Evolutionary conservation across 2,797 vertebrate genomes (phyloP), one percentile per base, ranked within the genome.

Genomic region (Anolis apletophallus): DNA sequence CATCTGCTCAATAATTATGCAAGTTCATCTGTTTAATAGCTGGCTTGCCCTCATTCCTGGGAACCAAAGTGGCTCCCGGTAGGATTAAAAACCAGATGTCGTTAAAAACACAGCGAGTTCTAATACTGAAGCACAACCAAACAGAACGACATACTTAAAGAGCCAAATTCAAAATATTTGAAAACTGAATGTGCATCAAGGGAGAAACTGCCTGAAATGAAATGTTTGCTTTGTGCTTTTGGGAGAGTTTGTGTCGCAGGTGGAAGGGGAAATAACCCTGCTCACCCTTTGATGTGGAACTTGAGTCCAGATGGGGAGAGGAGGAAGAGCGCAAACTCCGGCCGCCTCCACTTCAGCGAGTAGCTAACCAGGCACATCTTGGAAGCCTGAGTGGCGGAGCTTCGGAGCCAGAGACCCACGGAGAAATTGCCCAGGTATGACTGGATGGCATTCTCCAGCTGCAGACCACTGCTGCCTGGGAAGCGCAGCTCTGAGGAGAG

Each of bases 321-420:
- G 1, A 87, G 87, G 67, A 79, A 91, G 17, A 91, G 90, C 0
- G 74, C 90, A 54, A 91, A 73, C 12, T 88, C 90, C 0, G 79
- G 59, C 14, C 8, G 79, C 23, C 16, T 71, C 68, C 69, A 68
- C 69, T 57, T 82, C 68, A 71, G 34, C 0, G 59, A 26, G 12
- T 91, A 91, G 21, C 85, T 87, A 67, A 88, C 26, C 6, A 85
- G 14, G 0, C 90, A 89, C 87, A 87, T 91, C 77, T 64, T 59
- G 40, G 1, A 10, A 1, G 59, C 11, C 16, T 5, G 5, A 3
- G 21, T 17, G 13, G 36, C 26, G 4, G 14, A 2, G 74, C 87
- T 89, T 84, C 80, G 85, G 2, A 91, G 2, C 90, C 90, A 91
- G 11, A 91, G n/a, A 10, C 72, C 78, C 5, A 91, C 2, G 40